Conservation (phyloP, 2,888 invertebrate species). For the Latheticus oryzae region DNA sequence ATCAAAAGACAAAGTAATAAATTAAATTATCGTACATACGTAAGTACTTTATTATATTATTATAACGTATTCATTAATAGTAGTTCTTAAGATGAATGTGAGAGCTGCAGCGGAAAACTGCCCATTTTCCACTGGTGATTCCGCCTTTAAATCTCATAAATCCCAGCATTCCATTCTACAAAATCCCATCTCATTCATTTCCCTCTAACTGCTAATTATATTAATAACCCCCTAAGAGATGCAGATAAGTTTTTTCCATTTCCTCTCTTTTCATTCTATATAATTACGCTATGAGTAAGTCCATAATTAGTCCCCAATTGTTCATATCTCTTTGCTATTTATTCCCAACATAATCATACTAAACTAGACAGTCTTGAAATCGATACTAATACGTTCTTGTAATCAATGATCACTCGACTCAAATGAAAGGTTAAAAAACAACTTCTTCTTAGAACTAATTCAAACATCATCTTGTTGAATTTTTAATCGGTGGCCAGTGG, state of each 20-base stretch:
- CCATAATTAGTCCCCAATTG: constrained; percentile 25
- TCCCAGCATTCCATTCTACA: neutral
- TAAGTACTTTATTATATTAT: too few relatives aligned
- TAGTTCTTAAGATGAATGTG: too few relatives aligned
- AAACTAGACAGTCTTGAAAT: constrained; percentile 7
- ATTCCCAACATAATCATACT: constrained; percentile 28
- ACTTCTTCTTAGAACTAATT: constrained; percentile 25
- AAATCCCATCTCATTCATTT: neutral
- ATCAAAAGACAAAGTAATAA: too few relatives aligned
- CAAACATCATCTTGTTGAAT: constrained; percentile 14
- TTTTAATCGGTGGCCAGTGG: constrained; percentile 25
- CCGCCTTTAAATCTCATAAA: too few relatives aligned
- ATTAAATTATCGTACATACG: too few relatives aligned
- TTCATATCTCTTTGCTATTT: constrained; percentile 17
- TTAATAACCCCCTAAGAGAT: neutral
- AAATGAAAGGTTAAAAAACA: constrained; percentile 29
- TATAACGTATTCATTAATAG: too few relatives aligned
- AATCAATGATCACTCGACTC: constrained; percentile 19
- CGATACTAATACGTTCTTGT: constrained; percentile 14
- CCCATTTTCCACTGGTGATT: too few relatives aligned
- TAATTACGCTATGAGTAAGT: constrained; percentile 26
- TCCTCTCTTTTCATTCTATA: constrained; percentile 13
- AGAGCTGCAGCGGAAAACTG: too few relatives aligned
- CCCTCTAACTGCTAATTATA: neutral
- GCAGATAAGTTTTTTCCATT: constrained; percentile 23